phyloP scores from a whole-genome alignment of 2,113 vertebrate species.

The Colossoma macropomum region DNA sequence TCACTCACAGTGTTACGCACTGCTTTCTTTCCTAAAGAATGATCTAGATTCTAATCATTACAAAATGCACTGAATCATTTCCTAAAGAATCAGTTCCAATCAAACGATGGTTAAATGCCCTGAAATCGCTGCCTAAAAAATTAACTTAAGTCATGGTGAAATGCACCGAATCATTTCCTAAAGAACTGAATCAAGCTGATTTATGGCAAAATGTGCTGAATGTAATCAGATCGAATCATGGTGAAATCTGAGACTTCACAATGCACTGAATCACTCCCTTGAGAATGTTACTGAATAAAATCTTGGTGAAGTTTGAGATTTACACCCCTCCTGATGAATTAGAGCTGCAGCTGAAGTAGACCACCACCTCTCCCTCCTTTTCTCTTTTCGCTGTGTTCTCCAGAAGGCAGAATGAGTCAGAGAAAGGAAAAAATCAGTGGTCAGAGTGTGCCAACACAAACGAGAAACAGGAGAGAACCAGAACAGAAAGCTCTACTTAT shows the following conservation, averaged over 20 bases:
- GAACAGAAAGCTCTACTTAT: constrained; percentile 44
- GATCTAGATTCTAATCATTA: too few species aligned
- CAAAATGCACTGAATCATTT: too few species aligned
- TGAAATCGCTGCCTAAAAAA: too few species aligned
- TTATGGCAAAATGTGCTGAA: too few species aligned
- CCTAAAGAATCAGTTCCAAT: too few species aligned
- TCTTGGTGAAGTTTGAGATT: neutral
- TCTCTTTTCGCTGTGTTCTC: constrained; percentile 30
- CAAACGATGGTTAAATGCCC: too few species aligned
- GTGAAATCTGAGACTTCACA: neutral
- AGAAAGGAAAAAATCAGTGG: constrained; percentile 44
- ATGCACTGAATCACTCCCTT: neutral
- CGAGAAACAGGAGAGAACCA: constrained; percentile 51
- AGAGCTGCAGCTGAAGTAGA: neutral
- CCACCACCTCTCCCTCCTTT: constrained; percentile 38
- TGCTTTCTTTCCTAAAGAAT: too few species aligned
- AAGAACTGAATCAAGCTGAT: neutral
- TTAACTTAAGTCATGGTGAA: too few species aligned
- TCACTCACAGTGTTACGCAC: too few species aligned
- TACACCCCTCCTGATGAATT: too few species aligned
- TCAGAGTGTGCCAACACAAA: constrained; percentile 59
- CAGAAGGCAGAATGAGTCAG: constrained; percentile 50
- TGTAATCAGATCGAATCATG: neutral
- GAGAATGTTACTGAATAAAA: neutral
- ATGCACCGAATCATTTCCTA: neutral